Base-by-base conservation (phyloP, 2,113 vertebrate species). In the Corvus hawaiiensis region DNA sequence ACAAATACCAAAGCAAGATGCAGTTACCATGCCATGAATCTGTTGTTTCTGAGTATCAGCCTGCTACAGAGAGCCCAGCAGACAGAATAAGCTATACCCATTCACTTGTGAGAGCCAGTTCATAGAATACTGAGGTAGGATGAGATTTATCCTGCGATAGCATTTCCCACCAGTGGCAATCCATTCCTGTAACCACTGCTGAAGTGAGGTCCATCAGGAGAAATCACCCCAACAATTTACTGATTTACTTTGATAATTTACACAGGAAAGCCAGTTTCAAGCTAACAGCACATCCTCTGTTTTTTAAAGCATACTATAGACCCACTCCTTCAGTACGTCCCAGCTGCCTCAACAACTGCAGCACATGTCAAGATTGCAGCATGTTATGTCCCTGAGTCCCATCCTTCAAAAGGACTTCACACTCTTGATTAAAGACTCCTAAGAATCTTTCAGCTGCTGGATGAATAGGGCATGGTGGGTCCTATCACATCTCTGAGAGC, bases 21-120 rank as follows among this genome's bases (percentile, higher is more conserved):
- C 30, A 72, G 35, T 28, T 71, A 30, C 12, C 0, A 0, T 30
- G 51, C 33, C 35, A 67, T 4, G 15, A 74, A 35, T 30, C 41
- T 55, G 19, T 4, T 74, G 39, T 23, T 74, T 76, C 49, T 33
- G 13, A 64, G 7, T 37, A 43, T 64, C 18, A 86, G 33, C 8
- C 30, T 68, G 18, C 10, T 64, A 35, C 6, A 71, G 18, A 72
- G 10, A 88, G 26, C 13, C 13, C 3, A 4, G 35, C 24, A 90
- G 41, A 46, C 26, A 82, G 20, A 51, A 68, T 24, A 11, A 55
- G 28, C 54, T 59, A 3, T 2, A 63, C 7, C 11, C 22, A 63
- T 12, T 48, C 30, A 59, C 22, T 16, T 46, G 10, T 12, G 28
- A 94, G 84, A 82, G 28, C 8, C 20, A 58, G 16, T 19, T 37